These are phyloP conservation scores for Danaus melanippus DNA, from an alignment of 1,140 invertebrate species.

Conservation along the genomic window DNA sequence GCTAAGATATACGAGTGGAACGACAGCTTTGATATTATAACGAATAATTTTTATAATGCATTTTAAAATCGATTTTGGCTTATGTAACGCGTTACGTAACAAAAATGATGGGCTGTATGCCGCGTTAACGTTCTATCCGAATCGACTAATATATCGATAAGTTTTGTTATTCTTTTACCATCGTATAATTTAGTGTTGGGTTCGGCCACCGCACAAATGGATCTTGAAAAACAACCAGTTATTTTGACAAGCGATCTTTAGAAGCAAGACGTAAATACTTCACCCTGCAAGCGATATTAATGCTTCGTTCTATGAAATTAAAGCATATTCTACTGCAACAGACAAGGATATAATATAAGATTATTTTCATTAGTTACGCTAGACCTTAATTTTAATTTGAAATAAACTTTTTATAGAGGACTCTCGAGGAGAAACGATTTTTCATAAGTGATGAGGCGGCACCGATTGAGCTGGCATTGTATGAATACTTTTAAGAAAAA, in stretches of 20 bases:
- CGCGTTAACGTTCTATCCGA: slow-evolving; percentile 53
- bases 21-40: too few species aligned
- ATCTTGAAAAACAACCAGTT: slow-evolving; percentile 68
- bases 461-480: slow-evolving; percentile 60
- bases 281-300: slow-evolving; percentile 21
- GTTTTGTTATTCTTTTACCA: slow-evolving; percentile 61
- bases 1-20: too few species aligned
- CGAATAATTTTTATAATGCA: slow-evolving; percentile 4
- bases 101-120: slow-evolving; percentile 17
- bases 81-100: slow-evolving; percentile 22
- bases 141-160: slow-evolving; percentile 52
- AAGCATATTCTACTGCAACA: slow-evolving; percentile 26
- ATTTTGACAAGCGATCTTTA: slow-evolving; percentile 57
- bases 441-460: slow-evolving; percentile 69
- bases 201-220: slow-evolving; percentile 57
- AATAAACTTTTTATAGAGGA: slow-evolving; percentile 70
- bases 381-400: slow-evolving; percentile 71
- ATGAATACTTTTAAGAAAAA: slow-evolving; percentile 69
- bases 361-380: slow-evolving; percentile 63
- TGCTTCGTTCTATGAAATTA: slow-evolving; percentile 21
- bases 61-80: slow-evolving; percentile 3
- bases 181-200: slow-evolving; percentile 54
- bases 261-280: slow-evolving; percentile 44
- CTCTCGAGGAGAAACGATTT: slow-evolving; percentile 63
- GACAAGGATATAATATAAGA: slow-evolving; percentile 37